Evolutionary conservation across 2,888 invertebrate species (phyloP), one percentile per base, ranked within the genome.

Genomic region (Synanthedon tipuliformis): DNA sequence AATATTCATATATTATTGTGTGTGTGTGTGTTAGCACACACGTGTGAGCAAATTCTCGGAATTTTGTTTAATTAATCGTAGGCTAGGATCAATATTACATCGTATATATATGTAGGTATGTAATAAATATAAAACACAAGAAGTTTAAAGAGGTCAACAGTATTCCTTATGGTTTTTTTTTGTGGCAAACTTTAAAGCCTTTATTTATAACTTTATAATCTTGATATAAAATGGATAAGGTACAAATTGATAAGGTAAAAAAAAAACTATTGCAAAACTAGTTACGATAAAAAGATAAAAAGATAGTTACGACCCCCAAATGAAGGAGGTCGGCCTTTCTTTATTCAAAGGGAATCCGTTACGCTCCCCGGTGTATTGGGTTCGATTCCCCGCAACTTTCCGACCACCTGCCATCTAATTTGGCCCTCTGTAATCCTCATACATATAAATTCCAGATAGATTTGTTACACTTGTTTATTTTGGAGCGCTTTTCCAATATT

Each of bases 401-500:
- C 52, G 56, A 64, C 62, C 79, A 79, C 77, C 79, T 79, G 78
- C 71, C 74, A 68, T 68, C 73, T 73, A 71, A 75, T 77, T 72
- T 68, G 61, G 64, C 54, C 56, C 59, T 60, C 62, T 61, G 61
- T 73, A 69, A 71, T 71, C 72, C 76, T 76, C 78, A 79, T 77
- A 78, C 73, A 77, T 78, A 76, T 72, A 71, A 68, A 74, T 70
- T 67, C 65, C 59, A 61, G 57, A 64, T 64, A 64, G 62, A 65
- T 70, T 71, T 69, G 68, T 69, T 65, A 56, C 50, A 48, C 55
- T 49, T 60, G 56, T 61, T 55, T 59, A 56, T 59, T 56, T 54
- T 50, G 23, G 51, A 52, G 41, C 13, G 45, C n/a, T 45, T 45
- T 45, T 34, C 8, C 34, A 34, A 34, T 34, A 34, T 34, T 34